Conservation (phyloP, 2,888 invertebrate genomes). For the Netelia inedita region DNA sequence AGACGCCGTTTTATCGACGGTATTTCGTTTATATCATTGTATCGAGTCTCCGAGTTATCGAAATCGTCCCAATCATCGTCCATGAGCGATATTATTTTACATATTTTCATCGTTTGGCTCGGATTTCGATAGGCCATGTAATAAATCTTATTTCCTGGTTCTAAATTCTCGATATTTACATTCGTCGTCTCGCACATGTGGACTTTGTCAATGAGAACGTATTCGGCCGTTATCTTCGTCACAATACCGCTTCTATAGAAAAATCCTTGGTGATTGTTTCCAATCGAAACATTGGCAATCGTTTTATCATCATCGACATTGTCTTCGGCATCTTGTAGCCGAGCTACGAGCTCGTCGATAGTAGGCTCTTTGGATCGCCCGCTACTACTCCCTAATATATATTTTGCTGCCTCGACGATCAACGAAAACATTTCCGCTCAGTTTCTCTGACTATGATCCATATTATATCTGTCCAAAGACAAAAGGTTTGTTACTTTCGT, state of each 20-base stretch:
- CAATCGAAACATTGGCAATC: constrained; percentile 37
- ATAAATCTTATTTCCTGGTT: constrained; percentile 86
- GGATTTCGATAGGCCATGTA: constrained; percentile 87
- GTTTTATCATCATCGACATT: constrained; percentile 24
- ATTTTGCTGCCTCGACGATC: constrained; percentile 80
- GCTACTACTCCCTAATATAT: constrained; percentile 59
- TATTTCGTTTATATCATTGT: constrained; percentile 80
- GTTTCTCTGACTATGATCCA: constrained; percentile 72
- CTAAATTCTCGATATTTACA: constrained; percentile 82
- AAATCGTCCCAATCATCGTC: constrained; percentile 83
- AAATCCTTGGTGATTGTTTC: constrained; percentile 71
- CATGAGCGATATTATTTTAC: constrained; percentile 87
- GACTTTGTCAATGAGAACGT: constrained; percentile 88
- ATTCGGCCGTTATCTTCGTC: constrained; percentile 86
- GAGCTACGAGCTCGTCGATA: constrained; percentile 73
- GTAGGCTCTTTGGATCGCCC: constrained; percentile 61
- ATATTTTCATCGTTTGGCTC: constrained; percentile 86
- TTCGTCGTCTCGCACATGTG: constrained; percentile 86
- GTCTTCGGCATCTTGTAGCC: constrained; percentile 68
- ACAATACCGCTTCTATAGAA: constrained; percentile 86
- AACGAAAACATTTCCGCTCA: constrained; percentile 85
- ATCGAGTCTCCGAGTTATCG: constrained; percentile 82
- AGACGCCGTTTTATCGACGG: constrained; percentile 78
- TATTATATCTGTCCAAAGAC: constrained; percentile 43
- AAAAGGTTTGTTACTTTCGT: not conserved